phyloP scores from a whole-genome alignment of 1,140 invertebrate species.

The Eufriesea mexicana region DNA sequence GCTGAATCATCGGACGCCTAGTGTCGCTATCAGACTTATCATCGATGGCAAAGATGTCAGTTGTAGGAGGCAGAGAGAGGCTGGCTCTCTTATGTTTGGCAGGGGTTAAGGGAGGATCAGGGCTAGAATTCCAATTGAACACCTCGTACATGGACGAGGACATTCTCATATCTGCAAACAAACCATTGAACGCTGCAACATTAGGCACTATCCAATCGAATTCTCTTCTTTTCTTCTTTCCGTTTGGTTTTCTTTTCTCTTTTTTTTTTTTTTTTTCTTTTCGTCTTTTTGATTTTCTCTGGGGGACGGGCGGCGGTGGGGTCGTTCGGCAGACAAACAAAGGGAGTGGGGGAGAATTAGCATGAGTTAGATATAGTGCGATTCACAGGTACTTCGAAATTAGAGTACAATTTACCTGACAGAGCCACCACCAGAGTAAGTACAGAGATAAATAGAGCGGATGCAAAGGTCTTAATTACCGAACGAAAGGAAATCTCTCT shows the following conservation, averaged over 20 bases:
- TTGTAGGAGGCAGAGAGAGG: slow-evolving; percentile 81
- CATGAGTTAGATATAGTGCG: slow-evolving; percentile 57
- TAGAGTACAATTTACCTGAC: slow-evolving; percentile 41
- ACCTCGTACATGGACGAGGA: slow-evolving; percentile 90
- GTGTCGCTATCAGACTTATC: slow-evolving; percentile 80
- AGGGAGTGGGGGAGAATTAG: slow-evolving; percentile 35
- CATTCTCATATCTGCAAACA: slow-evolving; percentile 86
- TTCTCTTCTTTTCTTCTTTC: neutral
- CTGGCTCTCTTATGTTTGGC: slow-evolving; percentile 81
- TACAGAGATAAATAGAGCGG: slow-evolving; percentile 46
- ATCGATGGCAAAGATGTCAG: slow-evolving; percentile 82
- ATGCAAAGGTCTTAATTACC: slow-evolving; percentile 45
- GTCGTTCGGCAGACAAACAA: slow-evolving; percentile 19
- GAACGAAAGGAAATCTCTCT: slow-evolving; percentile 24
- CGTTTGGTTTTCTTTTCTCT: slow-evolving; percentile 6
- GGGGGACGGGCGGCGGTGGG: neutral
- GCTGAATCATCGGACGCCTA: slow-evolving; percentile 79
- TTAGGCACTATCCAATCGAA: slow-evolving; percentile 46
- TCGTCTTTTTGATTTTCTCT: neutral
- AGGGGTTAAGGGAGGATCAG: slow-evolving; percentile 80
- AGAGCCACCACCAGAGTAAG: slow-evolving; percentile 62
- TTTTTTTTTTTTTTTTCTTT: neutral
- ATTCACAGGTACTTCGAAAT: slow-evolving; percentile 39
- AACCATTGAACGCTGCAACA: slow-evolving; percentile 71
- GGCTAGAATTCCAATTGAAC: slow-evolving; percentile 86